Base-by-base conservation (phyloP, 1,140 invertebrate species). In the Cryptotermes secundus region DNA sequence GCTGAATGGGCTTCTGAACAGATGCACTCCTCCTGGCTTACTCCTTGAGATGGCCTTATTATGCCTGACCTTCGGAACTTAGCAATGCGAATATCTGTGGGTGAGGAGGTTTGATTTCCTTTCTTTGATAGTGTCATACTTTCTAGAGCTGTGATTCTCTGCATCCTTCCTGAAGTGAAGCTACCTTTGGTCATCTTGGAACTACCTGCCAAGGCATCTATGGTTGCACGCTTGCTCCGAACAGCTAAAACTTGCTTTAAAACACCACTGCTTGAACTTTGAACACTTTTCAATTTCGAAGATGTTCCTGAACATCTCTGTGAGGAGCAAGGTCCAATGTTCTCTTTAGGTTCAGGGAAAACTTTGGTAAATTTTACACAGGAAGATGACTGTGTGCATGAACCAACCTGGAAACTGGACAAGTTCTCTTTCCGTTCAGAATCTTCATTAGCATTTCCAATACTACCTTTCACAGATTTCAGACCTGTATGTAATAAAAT, bases 211-310 rank as follows among this genome's bases (percentile, higher is more conserved):
- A 81, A 45, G 35, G 34, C 34, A 38, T 34, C 34, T 31, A 81
- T 45, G 7, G 42, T 34, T 36, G 80, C 35, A 81, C 80, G 35
- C 19, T 81, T 81, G 6, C 35, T 81, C 26, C 19, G n/a, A 34
- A 81, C 80, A 35, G 34, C 80, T 31, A 81, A n/a, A 26, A 81
- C 80, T 45, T 81, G 80, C n/a, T 81, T 81, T 19, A 81, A n/a
- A 2, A 81, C 80, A 4, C 80, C 80, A 45, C 80, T 81, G 80
- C 26, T n/a, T 35, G n/a, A 81, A 35, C 80, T 35, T 34, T 36
- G 42, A 26, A 31, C 80, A 81, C 34, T 38, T 81, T 81, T 81
- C 4, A 81, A 26, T 45, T 81, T 81, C 80, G 35, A 35, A 31
- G 59, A 31, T 72, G 59, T 72, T 26, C 35, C 42, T 45, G 42